Evolutionary conservation across 2,797 vertebrate species (phyloP), one percentile per base, ranked within the genome.

Genomic region (Muraenolepis orangiensis): DNA sequence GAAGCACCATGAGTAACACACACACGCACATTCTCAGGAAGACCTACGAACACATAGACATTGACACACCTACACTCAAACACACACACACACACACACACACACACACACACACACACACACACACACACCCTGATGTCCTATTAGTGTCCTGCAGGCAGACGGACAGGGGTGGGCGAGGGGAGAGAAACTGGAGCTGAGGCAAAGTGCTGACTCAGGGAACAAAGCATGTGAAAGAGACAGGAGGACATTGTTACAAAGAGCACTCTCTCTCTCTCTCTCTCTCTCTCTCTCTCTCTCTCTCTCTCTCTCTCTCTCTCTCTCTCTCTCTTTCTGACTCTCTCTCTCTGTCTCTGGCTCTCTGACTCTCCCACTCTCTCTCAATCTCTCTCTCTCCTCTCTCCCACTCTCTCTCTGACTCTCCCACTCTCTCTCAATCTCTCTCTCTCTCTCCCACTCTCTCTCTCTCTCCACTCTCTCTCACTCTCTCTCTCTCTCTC

Each of bases 141-240:
- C 92, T 92, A 88, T 92, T 89, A 89, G 86, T 88, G 90, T 92
- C 88, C 90, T 87, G 89, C 85, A 82, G 86, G 86, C 87, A 76
- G 86, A 83, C 42, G 83, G 77, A 81, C 86, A 87, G 87, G 87
- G 87, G 84, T 80, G 74, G 88, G 86, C 79, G 72, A 34, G 86
- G 86, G 80, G 75, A 89, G 85, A 81, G 93, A 93, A 93, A 93
- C 91, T 91, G 84, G 90, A 93, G 90, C 89, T 88, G 88, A 83
- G 79, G 84, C 78, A 87, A 89, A 88, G 84, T 91, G 93, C 93
- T 93, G 93, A 93, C 90, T 93, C 90, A 93, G 90, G 90, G 90
- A 89, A 91, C 89, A 90, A 85, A 88, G 86, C 74, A 82, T 84
- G 87, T 77, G 82, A 82, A 83, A 79, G 74, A 73, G 75, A 66